A percentile compares a stretch with the other conserved stretches of the same genome.
Conservation (phyloP, 2,888 invertebrate genomes). For the Magallana nippona region DNA sequence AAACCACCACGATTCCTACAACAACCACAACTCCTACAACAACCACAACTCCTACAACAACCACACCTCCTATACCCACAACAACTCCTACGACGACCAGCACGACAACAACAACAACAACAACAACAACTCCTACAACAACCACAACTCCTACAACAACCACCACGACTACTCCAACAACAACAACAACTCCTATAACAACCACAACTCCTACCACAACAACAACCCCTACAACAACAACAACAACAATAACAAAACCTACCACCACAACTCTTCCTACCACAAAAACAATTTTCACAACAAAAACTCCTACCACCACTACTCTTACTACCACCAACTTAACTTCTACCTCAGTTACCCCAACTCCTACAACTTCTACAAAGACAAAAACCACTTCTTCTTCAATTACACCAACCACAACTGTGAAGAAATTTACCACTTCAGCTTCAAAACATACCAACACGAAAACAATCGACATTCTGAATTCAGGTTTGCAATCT, state of each 20-base stretch:
- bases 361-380: too few species aligned
- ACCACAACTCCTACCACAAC: constrained; percentile 39
- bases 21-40: constrained; percentile 37
- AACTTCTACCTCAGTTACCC: constrained; percentile 15
- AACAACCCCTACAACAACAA: constrained; percentile 39
- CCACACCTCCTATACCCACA: constrained; percentile 29
- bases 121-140: constrained; percentile 19
- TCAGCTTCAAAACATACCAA: constrained; percentile 35
- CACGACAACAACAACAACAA: constrained; percentile 28
- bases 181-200: constrained; percentile 35
- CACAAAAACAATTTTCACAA: constrained; percentile 27
- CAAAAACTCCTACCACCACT: constrained; percentile 32
- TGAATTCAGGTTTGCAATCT: too few species aligned
- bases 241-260: background rate
- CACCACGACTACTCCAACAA: constrained; percentile 38
- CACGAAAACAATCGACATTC: constrained; percentile 18
- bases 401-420: too few species aligned
- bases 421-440: constrained; percentile 40
- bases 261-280: constrained; percentile 16
- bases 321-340: constrained; percentile 28
- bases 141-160: constrained; percentile 38
- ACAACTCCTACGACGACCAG: constrained; percentile 27
- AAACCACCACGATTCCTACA: constrained; percentile 36
- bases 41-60: constrained; percentile 33
- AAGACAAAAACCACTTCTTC: too few species aligned